A percentile compares a stretch with the other conserved stretches of the same genome.
phyloP scores from a whole-genome alignment of 2,888 invertebrate species.

The Dicycla oo region DNA sequence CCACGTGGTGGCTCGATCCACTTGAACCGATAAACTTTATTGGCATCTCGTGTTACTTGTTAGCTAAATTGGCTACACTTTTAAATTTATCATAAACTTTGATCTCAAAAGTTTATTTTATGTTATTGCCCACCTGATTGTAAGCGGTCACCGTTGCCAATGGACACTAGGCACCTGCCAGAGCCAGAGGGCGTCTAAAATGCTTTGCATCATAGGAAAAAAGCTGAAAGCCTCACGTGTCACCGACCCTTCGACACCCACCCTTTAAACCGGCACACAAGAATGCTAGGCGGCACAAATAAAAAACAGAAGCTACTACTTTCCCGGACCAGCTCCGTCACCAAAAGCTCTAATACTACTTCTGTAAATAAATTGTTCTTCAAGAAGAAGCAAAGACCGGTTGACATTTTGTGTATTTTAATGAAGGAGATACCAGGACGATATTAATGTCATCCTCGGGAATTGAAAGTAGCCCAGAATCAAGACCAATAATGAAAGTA shows the following conservation, averaged over 20 bases:
- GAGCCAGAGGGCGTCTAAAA: not conserved
- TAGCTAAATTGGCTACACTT: not conserved
- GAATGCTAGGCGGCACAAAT: not conserved
- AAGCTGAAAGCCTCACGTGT: not conserved
- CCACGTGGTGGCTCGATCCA: conserved; percentile 7
- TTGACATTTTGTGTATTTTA: not conserved
- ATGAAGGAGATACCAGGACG: not conserved
- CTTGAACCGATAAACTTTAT: conserved; percentile 17
- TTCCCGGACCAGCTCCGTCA: not conserved
- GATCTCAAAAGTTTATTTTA: not conserved
- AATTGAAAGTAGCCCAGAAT: not conserved
- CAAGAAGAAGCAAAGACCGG: not conserved
- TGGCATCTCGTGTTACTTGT: conserved; percentile 1
- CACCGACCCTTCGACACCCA: not conserved
- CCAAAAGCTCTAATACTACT: not conserved
- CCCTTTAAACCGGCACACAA: not conserved
- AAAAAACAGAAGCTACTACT: not conserved
- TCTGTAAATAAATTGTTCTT: not conserved
- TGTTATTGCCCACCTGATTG: not conserved
- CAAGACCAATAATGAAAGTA: no score
- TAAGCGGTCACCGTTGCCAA: no score
- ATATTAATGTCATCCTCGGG: not conserved
- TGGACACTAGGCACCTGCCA: not conserved
- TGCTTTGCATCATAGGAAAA: not conserved
- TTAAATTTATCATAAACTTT: not conserved